These are phyloP conservation scores for Chromoteleia sp. DNA, from an alignment of 2,888 invertebrate species.

Conservation along the genomic window DNA sequence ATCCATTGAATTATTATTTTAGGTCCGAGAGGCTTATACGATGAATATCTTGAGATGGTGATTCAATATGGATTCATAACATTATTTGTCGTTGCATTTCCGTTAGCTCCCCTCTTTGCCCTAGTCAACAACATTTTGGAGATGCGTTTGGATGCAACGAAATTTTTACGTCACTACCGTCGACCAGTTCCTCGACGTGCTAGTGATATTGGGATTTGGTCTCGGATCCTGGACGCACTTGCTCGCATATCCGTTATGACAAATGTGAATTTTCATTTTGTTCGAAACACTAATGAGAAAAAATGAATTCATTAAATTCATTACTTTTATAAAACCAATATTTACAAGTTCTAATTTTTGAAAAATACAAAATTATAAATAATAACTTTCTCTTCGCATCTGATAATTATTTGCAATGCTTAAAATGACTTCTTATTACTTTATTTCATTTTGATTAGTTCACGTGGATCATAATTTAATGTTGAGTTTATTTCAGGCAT, in stretches of 20 bases:
- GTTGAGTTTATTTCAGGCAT: slow-evolving; percentile 86
- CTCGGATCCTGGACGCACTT: slow-evolving; percentile 90
- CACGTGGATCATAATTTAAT: not conserved
- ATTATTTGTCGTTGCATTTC: slow-evolving; percentile 94
- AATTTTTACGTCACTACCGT: slow-evolving; percentile 90
- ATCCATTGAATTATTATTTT: no score
- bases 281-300: slow-evolving; percentile 1
- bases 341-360: no score
- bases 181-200: slow-evolving; percentile 91
- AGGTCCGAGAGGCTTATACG: slow-evolving; percentile 89
- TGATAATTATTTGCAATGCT: no score
- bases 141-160: slow-evolving; percentile 93
- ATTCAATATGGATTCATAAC: slow-evolving; percentile 95
- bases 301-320: no score
- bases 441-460: not conserved
- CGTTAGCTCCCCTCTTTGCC: slow-evolving; percentile 93
- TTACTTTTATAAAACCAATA: no score
- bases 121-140: slow-evolving; percentile 93
- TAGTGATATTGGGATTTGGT: slow-evolving; percentile 92
- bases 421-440: not conserved
- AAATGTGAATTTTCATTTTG: slow-evolving; percentile 86
- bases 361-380: no score
- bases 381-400: no score
- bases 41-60: slow-evolving; percentile 95
- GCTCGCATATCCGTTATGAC: slow-evolving; percentile 91